These are phyloP conservation scores for Actinia equina DNA, from an alignment of 64 coral and sea anemone species.

Conservation along the genomic window DNA sequence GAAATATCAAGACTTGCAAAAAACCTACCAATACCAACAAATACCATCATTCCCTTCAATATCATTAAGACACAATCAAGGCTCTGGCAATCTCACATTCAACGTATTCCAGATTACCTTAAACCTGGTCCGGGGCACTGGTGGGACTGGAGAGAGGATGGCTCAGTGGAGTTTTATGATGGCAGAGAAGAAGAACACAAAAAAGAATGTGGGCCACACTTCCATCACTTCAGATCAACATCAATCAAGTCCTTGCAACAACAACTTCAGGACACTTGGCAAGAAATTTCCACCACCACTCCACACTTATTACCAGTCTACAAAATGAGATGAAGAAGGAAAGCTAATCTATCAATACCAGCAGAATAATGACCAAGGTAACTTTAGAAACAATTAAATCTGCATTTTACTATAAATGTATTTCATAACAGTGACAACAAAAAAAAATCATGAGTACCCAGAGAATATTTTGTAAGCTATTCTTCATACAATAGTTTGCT, in stretches of 20 bases:
- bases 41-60: constrained; percentile 4
- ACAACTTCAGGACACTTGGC: no score
- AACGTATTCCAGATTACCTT: constrained; percentile 6
- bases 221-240: neutral
- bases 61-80: neutral
- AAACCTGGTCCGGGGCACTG: neutral
- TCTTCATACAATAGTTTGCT: no score
- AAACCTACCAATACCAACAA: constrained; percentile 13
- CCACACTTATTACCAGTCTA: no score
- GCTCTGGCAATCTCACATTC: constrained; percentile 18
- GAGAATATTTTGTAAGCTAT: no score
- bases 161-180: constrained; percentile 6
- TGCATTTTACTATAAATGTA: no score
- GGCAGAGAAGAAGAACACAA: neutral
- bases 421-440: no score
- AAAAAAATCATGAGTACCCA: no score
- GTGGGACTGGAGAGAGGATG: constrained; percentile 24
- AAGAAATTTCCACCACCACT: neutral
- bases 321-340: no score
- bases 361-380: no score
- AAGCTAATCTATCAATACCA: no score
- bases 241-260: no score
- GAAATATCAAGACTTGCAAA: constrained; percentile 33
- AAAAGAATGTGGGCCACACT: neutral
- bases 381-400: no score